Conservation (phyloP, 2,113 vertebrate species). For the Psettodes erumei region DNA sequence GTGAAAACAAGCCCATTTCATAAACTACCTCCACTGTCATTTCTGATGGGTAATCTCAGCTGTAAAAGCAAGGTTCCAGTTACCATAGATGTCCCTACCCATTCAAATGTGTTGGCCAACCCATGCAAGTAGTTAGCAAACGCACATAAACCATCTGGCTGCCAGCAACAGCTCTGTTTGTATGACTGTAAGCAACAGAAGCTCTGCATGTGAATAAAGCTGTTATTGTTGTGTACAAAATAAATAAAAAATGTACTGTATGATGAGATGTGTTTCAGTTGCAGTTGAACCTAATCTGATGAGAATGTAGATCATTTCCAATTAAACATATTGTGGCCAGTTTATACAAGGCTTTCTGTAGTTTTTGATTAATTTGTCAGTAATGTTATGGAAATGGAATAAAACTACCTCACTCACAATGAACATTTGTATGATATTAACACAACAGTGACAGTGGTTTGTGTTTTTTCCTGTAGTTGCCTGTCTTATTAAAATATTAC, state of each 20-base stretch:
- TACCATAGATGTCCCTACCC: not conserved
- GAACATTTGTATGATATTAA: not conserved
- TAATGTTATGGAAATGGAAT: not conserved
- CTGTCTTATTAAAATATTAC: not conserved
- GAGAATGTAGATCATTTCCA: no score
- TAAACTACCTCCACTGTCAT: not conserved
- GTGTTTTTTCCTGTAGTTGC: not conserved
- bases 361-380: not conserved
- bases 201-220: not conserved
- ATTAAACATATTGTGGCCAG: not conserved
- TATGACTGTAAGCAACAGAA: not conserved
- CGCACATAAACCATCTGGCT: conserved; percentile 26
- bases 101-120: conserved; percentile 19
- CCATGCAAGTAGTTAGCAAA: conserved; percentile 14
- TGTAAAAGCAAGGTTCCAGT: conserved; percentile 7
- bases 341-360: not conserved
- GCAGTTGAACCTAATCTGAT: no score
- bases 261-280: not conserved
- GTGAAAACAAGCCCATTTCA: not conserved
- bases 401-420: not conserved
- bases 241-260: not conserved
- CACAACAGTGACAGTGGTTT: not conserved
- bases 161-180: not conserved
- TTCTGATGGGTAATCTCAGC: conserved; percentile 9
- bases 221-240: no score